These are phyloP conservation scores for Cygnus atratus DNA, from an alignment of 2,113 vertebrate genomes.

Conservation along the genomic window DNA sequence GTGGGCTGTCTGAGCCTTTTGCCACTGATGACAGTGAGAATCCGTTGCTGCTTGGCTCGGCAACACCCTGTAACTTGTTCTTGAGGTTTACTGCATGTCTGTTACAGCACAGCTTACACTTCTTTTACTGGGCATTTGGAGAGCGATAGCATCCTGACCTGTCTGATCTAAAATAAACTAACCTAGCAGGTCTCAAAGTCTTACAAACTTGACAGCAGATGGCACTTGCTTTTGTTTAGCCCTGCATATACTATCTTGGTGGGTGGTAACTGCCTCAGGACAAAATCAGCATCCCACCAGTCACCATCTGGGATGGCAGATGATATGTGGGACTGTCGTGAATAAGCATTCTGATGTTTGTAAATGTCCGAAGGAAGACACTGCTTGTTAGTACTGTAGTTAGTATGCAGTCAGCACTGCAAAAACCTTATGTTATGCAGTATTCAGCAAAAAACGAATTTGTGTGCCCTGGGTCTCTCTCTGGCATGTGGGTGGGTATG, in stretches of 20 bases:
- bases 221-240: conserved; percentile 64
- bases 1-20: neutral
- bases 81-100: neutral
- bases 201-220: conserved; percentile 49
- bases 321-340: conserved; percentile 63
- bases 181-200: conserved; percentile 10
- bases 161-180: conserved; percentile 23
- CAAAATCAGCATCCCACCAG: conserved; percentile 69
- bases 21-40: neutral
- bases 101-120: neutral
- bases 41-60: neutral
- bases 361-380: conserved; percentile 60
- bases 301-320: conserved; percentile 65
- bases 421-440: neutral
- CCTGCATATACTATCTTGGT: conserved; percentile 53
- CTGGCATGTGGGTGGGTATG: neutral
- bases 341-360: conserved; percentile 68
- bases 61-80: neutral
- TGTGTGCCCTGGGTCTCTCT: neutral
- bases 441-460: neutral
- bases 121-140: neutral
- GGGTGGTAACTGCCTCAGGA: conserved; percentile 64
- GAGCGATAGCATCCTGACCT: neutral
- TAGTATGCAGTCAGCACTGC: neutral
- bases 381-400: conserved; percentile 24